Evolutionary conservation across 2,888 invertebrate species (phyloP).

Genomic region (Hirtodrosophila confusa): DNA sequence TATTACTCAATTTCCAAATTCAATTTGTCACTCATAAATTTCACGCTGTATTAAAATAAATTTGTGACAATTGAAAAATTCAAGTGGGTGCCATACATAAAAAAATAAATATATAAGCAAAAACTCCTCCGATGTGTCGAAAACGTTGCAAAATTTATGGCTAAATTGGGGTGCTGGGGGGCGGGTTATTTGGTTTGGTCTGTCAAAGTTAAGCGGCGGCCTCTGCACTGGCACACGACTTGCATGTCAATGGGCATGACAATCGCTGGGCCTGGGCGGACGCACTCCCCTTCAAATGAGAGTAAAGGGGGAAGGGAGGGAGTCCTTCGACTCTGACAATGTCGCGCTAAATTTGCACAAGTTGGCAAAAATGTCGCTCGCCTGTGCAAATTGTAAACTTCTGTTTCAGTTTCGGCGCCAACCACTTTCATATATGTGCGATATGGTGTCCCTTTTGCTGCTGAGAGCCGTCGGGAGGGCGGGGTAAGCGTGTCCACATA

Average conservation of each 20-base stretch:
- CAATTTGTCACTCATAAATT: constrained; percentile 82
- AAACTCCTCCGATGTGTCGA: constrained; percentile 50
- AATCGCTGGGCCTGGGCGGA: constrained; percentile 25
- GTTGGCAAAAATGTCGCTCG: constrained; percentile 61
- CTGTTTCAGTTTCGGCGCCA: constrained; percentile 40
- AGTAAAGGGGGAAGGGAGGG: constrained; percentile 1
- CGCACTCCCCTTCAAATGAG: constrained; percentile 8
- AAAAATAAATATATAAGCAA: constrained; percentile 13
- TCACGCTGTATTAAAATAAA: constrained; percentile 81
- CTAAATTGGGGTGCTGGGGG: constrained; percentile 32
- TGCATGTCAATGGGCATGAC: constrained; percentile 76
- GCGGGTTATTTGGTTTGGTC: constrained; percentile 59
- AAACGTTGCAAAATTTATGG: constrained; percentile 76
- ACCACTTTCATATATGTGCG: constrained; percentile 9
- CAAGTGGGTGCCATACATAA: constrained; percentile 52
- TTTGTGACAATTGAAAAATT: constrained; percentile 76
- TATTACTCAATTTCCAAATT: constrained; percentile 77
- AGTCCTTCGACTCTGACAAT: constrained; percentile 59
- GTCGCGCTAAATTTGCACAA: constrained; percentile 81
- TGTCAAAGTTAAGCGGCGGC: constrained; percentile 81
- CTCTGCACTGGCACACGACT: constrained; percentile 80
- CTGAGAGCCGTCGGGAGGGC: constrained; percentile 3
- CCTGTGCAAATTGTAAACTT: constrained; percentile 69
- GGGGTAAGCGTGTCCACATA: constrained; percentile 76
- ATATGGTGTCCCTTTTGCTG: too few species aligned